Base-by-base conservation (phyloP, 1,140 invertebrate genomes). In the Antheraea mylitta region DNA sequence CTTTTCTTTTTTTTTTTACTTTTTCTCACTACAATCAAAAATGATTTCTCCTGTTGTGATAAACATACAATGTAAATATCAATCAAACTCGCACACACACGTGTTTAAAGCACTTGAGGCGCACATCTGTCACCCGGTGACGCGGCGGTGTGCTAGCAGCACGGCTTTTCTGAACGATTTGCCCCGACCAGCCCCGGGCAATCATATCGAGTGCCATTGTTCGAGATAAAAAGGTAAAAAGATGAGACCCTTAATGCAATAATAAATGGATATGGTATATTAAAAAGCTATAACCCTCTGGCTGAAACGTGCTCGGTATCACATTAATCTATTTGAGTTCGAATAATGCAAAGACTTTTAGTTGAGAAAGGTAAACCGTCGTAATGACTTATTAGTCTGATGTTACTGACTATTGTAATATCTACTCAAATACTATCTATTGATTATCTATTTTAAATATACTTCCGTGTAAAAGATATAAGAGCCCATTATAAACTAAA, bases 161-260 rank as follows among this genome's bases (percentile, higher is more conserved):
- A 18, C 64, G 58, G 45, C 64, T 45, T 59, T 63, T 72, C 73
- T 73, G 74, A 76, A 77, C 81, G 75, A 69, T 79, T 74, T 78
- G 76, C 81, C 74, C 45, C 45, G 60, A 77, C 67, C 76, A 37
- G 80, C 84, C 78, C 74, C 74, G 72, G 82, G 86, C 83, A 85
- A 84, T 85, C 80, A 81, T 85, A 80, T 87, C 81, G 81, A 89
- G 81, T 81, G 78, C 79, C 76, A 85, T 80, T 83, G 79, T 87
- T 74, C 73, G 65, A 81, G 76, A 82, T 86, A 86, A 83, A 84
- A 85, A 86, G 82, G 82, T 85, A 80, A 85, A 83, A 82, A 77
- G 67, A 66, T 66, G 22, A 30, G 3, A 5, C 16, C 19, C 10
- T 3, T 58, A 73, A 42, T 37, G 42, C 37, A 61, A 30, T 18